Percentiles rank a stretch among this genome's conserved stretches.
Conservation (phyloP, 1,140 invertebrate genomes). For the Augochlora pura region DNA sequence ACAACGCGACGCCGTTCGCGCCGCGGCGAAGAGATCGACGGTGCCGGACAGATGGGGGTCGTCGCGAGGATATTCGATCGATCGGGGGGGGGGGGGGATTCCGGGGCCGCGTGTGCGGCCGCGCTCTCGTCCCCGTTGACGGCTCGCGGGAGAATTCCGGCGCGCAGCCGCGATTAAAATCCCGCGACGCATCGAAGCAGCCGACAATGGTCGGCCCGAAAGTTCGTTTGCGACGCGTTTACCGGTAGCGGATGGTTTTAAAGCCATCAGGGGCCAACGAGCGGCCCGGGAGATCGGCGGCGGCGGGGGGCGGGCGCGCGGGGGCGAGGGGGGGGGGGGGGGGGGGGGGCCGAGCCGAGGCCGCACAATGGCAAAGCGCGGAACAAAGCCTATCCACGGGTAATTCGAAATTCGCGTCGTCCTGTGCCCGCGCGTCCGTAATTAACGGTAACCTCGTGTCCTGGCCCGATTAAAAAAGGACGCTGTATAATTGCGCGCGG, state of each 20-base stretch:
- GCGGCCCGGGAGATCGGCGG: neutral
- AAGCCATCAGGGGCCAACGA: constrained; percentile 42
- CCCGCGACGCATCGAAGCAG: constrained; percentile 49
- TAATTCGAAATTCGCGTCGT: constrained; percentile 66
- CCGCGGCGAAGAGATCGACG: neutral
- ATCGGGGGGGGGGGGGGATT: too few species aligned
- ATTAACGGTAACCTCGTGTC: constrained; percentile 65
- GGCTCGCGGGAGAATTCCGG: constrained; percentile 36
- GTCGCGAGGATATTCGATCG: constrained; percentile 12
- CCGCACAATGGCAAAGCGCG: constrained; percentile 60
- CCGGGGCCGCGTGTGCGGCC: neutral
- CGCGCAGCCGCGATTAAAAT: constrained; percentile 56
- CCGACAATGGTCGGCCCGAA: constrained; percentile 59
- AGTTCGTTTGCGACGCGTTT: constrained; percentile 64
- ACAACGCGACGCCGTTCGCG: neutral
- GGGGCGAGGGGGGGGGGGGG: constrained; percentile 1
- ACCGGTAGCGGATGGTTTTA: constrained; percentile 60
- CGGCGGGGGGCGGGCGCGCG: neutral
- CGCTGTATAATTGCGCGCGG: constrained; percentile 52
- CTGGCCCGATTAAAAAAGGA: constrained; percentile 57
- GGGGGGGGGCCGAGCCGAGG: constrained; percentile 19
- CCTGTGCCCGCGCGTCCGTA: constrained; percentile 56
- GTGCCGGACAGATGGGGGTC: too few species aligned
- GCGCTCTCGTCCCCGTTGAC: too few species aligned
- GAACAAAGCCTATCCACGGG: constrained; percentile 66